Evolutionary conservation across 2,113 vertebrate genomes (phyloP).

Genomic region (Spizaetus ornatus): DNA sequence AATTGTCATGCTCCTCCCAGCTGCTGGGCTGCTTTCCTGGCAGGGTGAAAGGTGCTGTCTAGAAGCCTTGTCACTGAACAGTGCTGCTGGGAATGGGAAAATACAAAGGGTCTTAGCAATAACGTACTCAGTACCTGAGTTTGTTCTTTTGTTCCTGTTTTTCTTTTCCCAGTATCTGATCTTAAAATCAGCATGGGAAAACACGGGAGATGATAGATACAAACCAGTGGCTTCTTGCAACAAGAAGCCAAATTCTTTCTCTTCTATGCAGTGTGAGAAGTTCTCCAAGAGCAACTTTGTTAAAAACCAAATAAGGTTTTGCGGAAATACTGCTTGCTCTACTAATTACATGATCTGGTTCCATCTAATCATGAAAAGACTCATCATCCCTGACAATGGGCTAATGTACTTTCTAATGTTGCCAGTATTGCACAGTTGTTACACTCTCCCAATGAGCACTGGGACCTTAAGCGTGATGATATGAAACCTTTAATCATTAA

Average conservation of each 20-base stretch:
- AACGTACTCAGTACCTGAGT: neutral
- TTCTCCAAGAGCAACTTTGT: neutral
- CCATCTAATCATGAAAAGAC: neutral
- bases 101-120: neutral
- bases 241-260: neutral
- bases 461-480: constrained; percentile 27
- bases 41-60: neutral
- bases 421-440: neutral
- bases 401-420: neutral
- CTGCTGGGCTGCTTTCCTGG: neutral
- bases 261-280: neutral
- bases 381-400: neutral
- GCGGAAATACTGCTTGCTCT: neutral
- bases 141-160: neutral
- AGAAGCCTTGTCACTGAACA: neutral
- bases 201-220: neutral
- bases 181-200: neutral
- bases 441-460: constrained; percentile 46
- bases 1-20: neutral
- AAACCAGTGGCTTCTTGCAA: neutral
- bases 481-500: constrained; percentile 62
- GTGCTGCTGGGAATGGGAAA: neutral
- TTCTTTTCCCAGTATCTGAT: neutral
- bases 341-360: neutral
- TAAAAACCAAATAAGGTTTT: neutral